Evolutionary conservation across 2,888 invertebrate genomes (phyloP).

Genomic region (Leptothorax acervorum): DNA sequence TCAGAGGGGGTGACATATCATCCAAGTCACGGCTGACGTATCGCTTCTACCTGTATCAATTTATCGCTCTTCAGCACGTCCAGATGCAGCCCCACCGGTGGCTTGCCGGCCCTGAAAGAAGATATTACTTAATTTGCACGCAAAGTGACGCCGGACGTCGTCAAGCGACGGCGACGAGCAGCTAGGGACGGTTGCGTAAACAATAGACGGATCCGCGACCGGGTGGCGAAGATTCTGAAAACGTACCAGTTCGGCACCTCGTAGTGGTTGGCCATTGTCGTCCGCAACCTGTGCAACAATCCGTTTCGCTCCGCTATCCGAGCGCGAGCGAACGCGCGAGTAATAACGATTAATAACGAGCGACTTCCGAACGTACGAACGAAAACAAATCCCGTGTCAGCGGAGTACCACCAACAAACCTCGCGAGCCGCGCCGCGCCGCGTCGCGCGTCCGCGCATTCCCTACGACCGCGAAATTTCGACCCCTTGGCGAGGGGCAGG

Average conservation of each 20-base stretch:
- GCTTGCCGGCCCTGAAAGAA: conserved; percentile 96
- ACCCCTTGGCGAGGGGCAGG: background rate
- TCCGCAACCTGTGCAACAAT: conserved; percentile 52
- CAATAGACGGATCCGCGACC: background rate
- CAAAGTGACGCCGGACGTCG: conserved; percentile 13
- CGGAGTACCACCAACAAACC: background rate
- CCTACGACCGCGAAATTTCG: background rate
- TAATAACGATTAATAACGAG: background rate
- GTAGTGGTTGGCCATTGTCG: conserved; percentile 93
- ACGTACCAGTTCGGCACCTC: conserved; percentile 96
- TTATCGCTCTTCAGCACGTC: conserved; percentile 99
- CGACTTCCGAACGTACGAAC: background rate
- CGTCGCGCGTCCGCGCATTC: background rate
- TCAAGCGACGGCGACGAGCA: background rate
- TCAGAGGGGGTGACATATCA: background rate
- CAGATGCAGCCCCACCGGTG: conserved; percentile 98
- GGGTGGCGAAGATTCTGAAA: conserved; percentile 18
- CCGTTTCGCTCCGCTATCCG: conserved; percentile 32
- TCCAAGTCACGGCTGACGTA: background rate
- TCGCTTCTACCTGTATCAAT: conserved; percentile 91
- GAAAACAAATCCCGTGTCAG: conserved; percentile 21
- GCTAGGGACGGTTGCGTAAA: background rate
- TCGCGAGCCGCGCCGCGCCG: background rate
- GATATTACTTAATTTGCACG: conserved; percentile 22
- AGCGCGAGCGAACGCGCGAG: conserved; percentile 7